Conservation (phyloP, 2,113 vertebrate genomes). For the Dipodomys ordii region DNA sequence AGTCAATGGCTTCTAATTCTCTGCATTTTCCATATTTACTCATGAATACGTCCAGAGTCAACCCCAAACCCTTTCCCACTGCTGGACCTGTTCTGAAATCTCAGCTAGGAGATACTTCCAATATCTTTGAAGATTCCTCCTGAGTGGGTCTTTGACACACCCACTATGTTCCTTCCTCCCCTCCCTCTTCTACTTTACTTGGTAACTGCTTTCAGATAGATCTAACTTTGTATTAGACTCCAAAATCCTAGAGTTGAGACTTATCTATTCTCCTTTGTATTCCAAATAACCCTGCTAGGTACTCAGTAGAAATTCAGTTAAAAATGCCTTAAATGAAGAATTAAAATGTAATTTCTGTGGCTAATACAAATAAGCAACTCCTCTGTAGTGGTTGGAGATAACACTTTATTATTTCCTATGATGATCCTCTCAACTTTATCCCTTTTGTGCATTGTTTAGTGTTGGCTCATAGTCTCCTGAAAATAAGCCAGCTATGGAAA, state of each 20-base stretch:
- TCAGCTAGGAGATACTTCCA: not conserved
- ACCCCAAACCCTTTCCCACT: rapidly evolving
- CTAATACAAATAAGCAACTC: not conserved
- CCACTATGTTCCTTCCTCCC: not conserved
- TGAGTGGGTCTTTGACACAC: rapidly evolving
- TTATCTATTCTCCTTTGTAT: not conserved
- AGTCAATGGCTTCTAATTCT: not conserved
- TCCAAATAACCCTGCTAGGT: not conserved
- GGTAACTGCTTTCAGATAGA: not conserved
- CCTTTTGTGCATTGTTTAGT: not conserved
- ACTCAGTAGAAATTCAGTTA: not conserved
- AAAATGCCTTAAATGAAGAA: not conserved
- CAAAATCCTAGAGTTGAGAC: not conserved
- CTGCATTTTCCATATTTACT: not conserved
- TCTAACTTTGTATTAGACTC: not conserved
- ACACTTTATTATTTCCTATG: not conserved
- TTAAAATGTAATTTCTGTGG: not conserved
- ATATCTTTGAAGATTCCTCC: rapidly evolving
- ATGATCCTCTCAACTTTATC: not conserved
- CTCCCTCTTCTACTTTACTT: not conserved
- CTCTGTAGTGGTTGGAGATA: not conserved
- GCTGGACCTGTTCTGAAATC: not conserved
- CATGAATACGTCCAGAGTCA: not conserved
- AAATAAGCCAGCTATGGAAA: not conserved
- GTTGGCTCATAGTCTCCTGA: not conserved